Evolutionary conservation across 1,140 invertebrate genomes (phyloP), one percentile per base, ranked within the genome.

Genomic region (Carcinoscorpius rotundicauda): DNA sequence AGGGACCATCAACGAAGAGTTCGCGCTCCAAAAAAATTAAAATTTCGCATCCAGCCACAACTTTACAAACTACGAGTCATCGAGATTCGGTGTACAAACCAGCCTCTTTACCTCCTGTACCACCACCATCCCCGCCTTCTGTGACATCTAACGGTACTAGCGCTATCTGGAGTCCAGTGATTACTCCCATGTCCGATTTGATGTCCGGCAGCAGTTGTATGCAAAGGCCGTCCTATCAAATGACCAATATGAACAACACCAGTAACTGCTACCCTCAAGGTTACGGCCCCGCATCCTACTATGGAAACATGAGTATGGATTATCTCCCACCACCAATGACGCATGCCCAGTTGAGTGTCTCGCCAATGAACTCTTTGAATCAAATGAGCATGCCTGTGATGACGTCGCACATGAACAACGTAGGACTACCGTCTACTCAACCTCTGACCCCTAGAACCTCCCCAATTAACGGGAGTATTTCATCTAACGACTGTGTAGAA

Each of bases 291-390:
- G 73, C 77, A 50, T 71, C 73, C 55, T 78, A 78, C 57, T 78
- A 78, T 65, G 73, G 74, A 64, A 77, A 76, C 71, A 76, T 77
- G 73, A 77, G 75, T 70, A 76, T 77, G 74, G 77, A 77, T 68
- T 77, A 78, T 64, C 71, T 77, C 51, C 72, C 74, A 53, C 72
- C 73, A 61, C 56, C 70, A 29, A 29, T 29, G 29, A 29, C 29
- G 29, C 29, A 29, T 29, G 63, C 63, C 63, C 64, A 53, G 49
- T 62, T 64, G 60, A 58, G 62, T 9, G 69, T 69, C 56, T 64
- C 67, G 5, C 63, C 70, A n/a, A 69, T 71, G 67, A 63, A 63
- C 49, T 65, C 65, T 11, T 53, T 65, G 11, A 68, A 68, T 65
- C 70, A 71, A 58, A 71, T 71, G n/a, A 76, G 67, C 62, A 68